Evolutionary conservation across 2,113 vertebrate genomes (phyloP).

Genomic region (Oncorhynchus clarkii): DNA sequence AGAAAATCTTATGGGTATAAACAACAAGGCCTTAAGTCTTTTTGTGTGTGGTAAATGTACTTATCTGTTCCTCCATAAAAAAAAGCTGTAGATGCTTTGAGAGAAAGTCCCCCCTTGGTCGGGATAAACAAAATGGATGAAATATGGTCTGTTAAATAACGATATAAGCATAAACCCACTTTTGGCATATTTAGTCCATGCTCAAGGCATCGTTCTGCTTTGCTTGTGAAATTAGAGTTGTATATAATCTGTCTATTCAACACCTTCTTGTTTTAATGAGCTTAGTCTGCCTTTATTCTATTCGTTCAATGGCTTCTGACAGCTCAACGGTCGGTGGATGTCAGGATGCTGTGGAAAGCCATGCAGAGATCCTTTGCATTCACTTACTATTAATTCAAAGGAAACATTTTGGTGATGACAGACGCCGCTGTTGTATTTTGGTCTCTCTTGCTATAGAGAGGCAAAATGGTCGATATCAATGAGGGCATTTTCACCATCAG

Average conservation of each 20-base stretch:
- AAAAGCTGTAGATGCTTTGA: constrained; percentile 31
- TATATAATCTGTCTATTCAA: constrained; percentile 63
- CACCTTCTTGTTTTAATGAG: constrained; percentile 62
- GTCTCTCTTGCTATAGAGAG: constrained; percentile 14
- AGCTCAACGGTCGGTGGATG: constrained; percentile 34
- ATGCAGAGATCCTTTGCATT: constrained; percentile 7
- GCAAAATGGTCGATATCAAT: not conserved
- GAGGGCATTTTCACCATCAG: not conserved
- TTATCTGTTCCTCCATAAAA: not conserved
- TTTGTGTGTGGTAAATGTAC: not conserved
- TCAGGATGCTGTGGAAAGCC: not conserved
- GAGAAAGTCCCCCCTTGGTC: constrained; percentile 33
- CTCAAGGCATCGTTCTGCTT: constrained; percentile 45
- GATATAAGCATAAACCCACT: constrained; percentile 59
- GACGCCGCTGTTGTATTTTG: constrained; percentile 12
- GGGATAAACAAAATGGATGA: constrained; percentile 51
- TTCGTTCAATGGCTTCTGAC: constrained; percentile 41
- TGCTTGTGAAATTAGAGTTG: constrained; percentile 55
- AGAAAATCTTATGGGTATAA: not conserved
- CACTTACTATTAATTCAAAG: constrained; percentile 15
- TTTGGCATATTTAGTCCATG: constrained; percentile 43
- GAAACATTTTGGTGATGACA: constrained; percentile 7
- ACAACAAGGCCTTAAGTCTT: not conserved
- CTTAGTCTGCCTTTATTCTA: constrained; percentile 56
- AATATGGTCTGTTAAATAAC: constrained; percentile 49